A percentile compares a stretch with the other conserved stretches of the same genome.
Conservation (phyloP, 2,113 vertebrate genomes). For the Reinhardtius hippoglossoides region DNA sequence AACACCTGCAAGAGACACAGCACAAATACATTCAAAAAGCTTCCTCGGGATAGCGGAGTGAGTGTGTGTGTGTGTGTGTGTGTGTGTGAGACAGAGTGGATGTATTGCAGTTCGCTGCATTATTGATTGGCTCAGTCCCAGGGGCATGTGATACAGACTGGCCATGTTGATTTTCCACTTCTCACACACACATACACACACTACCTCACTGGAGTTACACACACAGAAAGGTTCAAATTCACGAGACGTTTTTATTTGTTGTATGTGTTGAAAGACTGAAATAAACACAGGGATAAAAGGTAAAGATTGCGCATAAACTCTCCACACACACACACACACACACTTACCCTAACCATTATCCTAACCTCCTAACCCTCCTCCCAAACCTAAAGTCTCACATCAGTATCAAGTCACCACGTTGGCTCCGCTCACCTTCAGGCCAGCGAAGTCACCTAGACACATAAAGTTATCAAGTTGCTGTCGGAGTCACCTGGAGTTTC, state of each 20-base stretch:
- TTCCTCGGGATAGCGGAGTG: not conserved
- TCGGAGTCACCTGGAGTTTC: constrained; percentile 28
- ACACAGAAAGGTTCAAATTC: constrained; percentile 25
- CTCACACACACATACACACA: not conserved
- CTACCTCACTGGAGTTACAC: not conserved
- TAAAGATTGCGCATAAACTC: not conserved
- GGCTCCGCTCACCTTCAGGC: constrained; percentile 19
- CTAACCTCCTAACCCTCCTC: not conserved
- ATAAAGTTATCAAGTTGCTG: constrained; percentile 32
- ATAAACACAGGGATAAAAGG: no score
- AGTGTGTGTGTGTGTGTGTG: not conserved
- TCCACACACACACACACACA: not conserved
- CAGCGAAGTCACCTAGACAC: constrained; percentile 37
- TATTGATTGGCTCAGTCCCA: constrained; percentile 67
- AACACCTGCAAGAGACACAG: constrained; percentile 29
- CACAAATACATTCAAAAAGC: constrained; percentile 7
- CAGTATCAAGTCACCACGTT: constrained; percentile 12
- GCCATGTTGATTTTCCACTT: constrained; percentile 69
- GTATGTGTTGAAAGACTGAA: not conserved
- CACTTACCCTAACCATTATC: not conserved
- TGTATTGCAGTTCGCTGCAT: constrained; percentile 64
- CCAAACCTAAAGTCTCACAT: not conserved
- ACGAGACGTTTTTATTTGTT: not conserved
- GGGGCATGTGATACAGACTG: constrained; percentile 53
- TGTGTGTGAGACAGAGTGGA: constrained; percentile 17